Base-by-base conservation (phyloP, 2,888 invertebrate species). In the Oeneis ivallda region DNA sequence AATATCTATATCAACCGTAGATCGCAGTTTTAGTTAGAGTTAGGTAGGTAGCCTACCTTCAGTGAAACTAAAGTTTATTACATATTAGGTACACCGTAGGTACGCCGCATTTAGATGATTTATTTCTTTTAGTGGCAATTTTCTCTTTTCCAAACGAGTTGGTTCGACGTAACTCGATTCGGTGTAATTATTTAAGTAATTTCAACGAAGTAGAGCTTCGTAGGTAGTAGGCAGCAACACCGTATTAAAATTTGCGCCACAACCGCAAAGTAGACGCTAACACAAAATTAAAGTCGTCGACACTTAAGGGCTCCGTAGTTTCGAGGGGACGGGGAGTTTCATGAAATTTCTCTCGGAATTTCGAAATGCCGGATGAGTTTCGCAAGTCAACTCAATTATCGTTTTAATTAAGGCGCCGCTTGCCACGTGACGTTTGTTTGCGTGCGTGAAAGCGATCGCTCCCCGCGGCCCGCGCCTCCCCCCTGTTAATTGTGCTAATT, bases 401-500 rank as follows among this genome's bases (percentile, higher is more conserved):
- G 91, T 92, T 92, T 92, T 92, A 92, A 92, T 92, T 91, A 92
- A 90, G 89, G 90, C 89, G 84, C 72, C 69, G 73, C 83, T 83
- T 82, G 86, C 88, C 90, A 90, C 91, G 91, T 92, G 92, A 89
- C 91, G 87, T 92, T 91, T 92, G 90, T 92, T 91, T 90, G 90
- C 91, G 87, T 91, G 90, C 89, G 87, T 89, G 89, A 87, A 88
- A 89, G 87, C 87, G 87, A 90, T 90, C 82, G 77, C 74, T 77
- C 76, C 75, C 78, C 75, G 74, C 76, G 66, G 70, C 66, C 70
- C 68, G 26, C 70, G 65, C 71, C 62, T 61, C 70, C 70, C 78
- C 78, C 86, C 87, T 86, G 92, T 91, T 92, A 92, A 92, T 92
- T 92, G 92, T 84, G 87, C 92, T 92, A 92, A 92, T 92, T 92